Evolutionary conservation across 2,797 vertebrate genomes (phyloP).

Genomic region (Aselliscus stoliczkanus): DNA sequence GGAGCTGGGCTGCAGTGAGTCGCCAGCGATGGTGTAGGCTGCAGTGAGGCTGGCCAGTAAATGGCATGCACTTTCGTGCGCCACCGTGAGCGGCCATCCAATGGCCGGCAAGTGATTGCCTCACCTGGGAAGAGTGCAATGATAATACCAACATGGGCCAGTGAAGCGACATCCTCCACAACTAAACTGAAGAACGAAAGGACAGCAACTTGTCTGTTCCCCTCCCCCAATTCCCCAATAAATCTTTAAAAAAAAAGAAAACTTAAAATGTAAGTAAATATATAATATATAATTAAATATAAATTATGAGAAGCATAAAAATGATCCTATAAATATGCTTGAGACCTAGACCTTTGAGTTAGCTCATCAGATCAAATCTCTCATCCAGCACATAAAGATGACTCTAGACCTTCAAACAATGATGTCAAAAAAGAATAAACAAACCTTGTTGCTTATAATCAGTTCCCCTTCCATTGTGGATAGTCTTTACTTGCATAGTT

Average conservation of each 20-base stretch:
- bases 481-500: not conserved
- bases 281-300: not conserved
- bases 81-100: no score
- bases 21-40: no score
- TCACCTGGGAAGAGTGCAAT: no score
- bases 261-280: not conserved
- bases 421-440: not conserved
- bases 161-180: no score
- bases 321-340: not conserved
- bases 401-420: not conserved
- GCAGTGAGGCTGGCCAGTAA: no score
- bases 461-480: not conserved
- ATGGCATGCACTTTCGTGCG: no score
- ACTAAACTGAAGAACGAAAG: no score
- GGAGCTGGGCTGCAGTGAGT: no score
- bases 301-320: not conserved
- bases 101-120: no score
- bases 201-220: no score
- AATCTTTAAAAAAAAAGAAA: not conserved
- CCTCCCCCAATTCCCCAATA: no score
- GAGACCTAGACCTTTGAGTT: not conserved
- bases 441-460: not conserved
- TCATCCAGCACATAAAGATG: not conserved
- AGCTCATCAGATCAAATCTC: not conserved
- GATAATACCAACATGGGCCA: no score